Base-by-base conservation (phyloP, 2,797 vertebrate genomes). In the Micropoecilia bifurca region DNA sequence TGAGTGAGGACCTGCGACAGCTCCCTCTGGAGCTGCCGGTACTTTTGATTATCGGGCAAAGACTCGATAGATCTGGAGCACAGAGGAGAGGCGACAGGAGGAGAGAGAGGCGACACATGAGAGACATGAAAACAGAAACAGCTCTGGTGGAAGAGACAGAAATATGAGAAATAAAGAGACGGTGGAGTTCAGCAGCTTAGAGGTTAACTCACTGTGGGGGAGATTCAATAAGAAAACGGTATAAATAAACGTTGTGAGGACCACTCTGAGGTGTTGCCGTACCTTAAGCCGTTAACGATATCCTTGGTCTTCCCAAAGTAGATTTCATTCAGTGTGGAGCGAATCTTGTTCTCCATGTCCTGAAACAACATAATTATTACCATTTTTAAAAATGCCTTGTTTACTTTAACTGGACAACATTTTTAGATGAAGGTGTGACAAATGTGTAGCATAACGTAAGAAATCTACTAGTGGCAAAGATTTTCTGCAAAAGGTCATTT, bases 341-440 rank as follows among this genome's bases (percentile, higher is more conserved):
- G 97, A 95, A 99, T 99, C 96, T 99, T 99, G 92, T 99, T 99
- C 96, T 99, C 98, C 98, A 99, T 99, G 83, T 99, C 98, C 98
- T 99, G 81, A 69, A 85, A 88, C 0, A 16, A 72, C 39, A 86
- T 3, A 20, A 36, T 18, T 33, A 63, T 63, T 63, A 33, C n/a
- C 28, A 61, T 61, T 33, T 59, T 61, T 3, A 3, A 8, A 59
- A 30, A 16, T 18, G 59, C n/a, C 18, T 63, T 20, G 18, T 20
- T 63, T 63, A 33, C 3, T 30, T 28, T 59, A 28, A 59, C 55
- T 13, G 28, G 13, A 61, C 57, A 61, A 33, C 16, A 61, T 33
- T 33, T 18, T 33, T 4, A 14, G 14, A 33, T 63, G 59, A 33
- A 63, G 7, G 10, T 33, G 59, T 39, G 33, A 39, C 18, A 36